Conservation (phyloP, 2,113 vertebrate genomes). For the Ctenodactylus gundi region DNA sequence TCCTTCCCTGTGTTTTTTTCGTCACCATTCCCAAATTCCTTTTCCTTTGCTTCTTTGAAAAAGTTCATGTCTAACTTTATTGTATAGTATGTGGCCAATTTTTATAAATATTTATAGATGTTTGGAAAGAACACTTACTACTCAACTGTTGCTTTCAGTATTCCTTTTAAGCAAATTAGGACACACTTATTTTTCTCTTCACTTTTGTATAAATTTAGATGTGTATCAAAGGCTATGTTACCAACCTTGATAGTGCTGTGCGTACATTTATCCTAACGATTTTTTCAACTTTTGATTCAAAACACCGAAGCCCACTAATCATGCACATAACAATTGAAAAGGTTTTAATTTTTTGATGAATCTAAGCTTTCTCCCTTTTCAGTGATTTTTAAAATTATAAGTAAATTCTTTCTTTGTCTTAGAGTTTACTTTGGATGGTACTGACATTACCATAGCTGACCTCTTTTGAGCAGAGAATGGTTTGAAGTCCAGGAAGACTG, state of each 20-base stretch:
- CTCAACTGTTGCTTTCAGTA: neutral
- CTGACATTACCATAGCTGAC: neutral
- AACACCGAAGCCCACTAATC: neutral
- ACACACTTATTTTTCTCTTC: neutral
- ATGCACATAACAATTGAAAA: neutral
- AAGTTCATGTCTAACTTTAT: neutral
- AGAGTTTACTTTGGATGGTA: neutral
- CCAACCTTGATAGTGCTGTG: neutral
- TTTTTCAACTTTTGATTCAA: neutral
- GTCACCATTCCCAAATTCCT: no score
- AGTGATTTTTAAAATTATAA: conserved; percentile 3
- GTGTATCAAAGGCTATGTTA: neutral
- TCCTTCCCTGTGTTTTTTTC: no score
- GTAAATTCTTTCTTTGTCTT: neutral
- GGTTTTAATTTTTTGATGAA: neutral
- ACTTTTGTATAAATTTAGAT: neutral
- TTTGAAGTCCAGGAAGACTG: neutral
- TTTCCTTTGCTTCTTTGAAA: no score
- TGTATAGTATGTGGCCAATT: neutral
- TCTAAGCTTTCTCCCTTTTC: neutral
- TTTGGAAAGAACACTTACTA: neutral
- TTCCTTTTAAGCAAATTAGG: neutral
- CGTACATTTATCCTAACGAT: neutral
- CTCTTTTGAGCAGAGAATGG: neutral
- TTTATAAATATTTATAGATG: neutral